Evolutionary conservation across 2,888 invertebrate species (phyloP).

Genomic region (Ochropleura plecta): DNA sequence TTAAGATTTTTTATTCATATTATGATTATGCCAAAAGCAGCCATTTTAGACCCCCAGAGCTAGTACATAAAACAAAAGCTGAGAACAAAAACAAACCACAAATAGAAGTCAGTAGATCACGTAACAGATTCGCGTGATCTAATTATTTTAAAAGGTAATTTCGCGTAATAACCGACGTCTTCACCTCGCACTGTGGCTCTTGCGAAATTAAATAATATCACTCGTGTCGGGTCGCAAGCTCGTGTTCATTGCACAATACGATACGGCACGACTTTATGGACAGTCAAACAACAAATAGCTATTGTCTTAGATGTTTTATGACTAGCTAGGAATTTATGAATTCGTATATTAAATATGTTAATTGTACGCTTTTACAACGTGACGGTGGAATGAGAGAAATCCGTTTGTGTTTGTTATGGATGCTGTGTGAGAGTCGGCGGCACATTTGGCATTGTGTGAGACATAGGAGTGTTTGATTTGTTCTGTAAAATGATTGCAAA

Average conservation of each 20-base stretch:
- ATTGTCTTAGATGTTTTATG: slow-evolving; percentile 42
- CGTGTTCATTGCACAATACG: slow-evolving; percentile 47
- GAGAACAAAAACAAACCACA: slow-evolving; percentile 28
- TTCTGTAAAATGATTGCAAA: slow-evolving; percentile 1
- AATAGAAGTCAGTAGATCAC: slow-evolving; percentile 50
- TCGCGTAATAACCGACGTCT: slow-evolving; percentile 60
- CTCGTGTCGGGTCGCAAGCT: slow-evolving; percentile 48
- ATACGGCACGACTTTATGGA: slow-evolving; percentile 44
- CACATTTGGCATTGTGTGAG: slow-evolving; percentile 6
- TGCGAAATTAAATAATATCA: slow-evolving; percentile 69
- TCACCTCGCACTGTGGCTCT: slow-evolving; percentile 63
- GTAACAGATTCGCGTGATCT: slow-evolving; percentile 65
- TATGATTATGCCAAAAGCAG: too few relatives aligned
- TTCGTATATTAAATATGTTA: slow-evolving; percentile 50
- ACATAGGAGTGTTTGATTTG: background rate
- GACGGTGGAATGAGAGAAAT: slow-evolving; percentile 39
- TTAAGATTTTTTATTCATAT: too few relatives aligned
- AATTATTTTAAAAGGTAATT: slow-evolving; percentile 65
- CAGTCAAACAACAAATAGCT: slow-evolving; percentile 11
- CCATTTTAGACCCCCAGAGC: too few relatives aligned
- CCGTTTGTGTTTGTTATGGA: slow-evolving; percentile 25
- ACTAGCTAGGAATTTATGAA: slow-evolving; percentile 25
- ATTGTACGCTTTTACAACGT: slow-evolving; percentile 37
- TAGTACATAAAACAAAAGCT: background rate
- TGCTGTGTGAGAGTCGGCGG: slow-evolving; percentile 1